Evolutionary conservation across 2,888 invertebrate species (phyloP).

Genomic region (Horisme vitalbata): DNA sequence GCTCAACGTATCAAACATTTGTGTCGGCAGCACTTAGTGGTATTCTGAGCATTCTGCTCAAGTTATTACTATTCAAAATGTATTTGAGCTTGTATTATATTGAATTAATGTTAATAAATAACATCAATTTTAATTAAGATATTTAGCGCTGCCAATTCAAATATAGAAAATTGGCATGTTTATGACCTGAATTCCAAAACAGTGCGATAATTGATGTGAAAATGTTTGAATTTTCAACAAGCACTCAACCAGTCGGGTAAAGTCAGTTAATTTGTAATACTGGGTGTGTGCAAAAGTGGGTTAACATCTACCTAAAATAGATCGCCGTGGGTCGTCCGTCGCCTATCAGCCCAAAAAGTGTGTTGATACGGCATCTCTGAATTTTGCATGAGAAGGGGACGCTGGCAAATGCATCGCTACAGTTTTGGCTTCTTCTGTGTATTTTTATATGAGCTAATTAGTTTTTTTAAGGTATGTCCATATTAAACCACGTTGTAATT

Average conservation of each 20-base stretch:
- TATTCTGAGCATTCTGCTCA: no score
- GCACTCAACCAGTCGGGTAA: slow-evolving; percentile 48
- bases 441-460: no score
- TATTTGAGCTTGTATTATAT: no score
- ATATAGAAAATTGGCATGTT: slow-evolving; percentile 7
- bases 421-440: not conserved
- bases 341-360: slow-evolving; percentile 33
- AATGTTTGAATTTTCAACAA: slow-evolving; percentile 27
- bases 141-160: not conserved
- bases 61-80: no score
- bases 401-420: not conserved
- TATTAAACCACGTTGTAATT: no score
- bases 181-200: slow-evolving; percentile 14
- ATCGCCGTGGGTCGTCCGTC: slow-evolving; percentile 59
- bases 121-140: not conserved
- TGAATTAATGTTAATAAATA: no score
- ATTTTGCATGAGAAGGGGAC: slow-evolving; percentile 6
- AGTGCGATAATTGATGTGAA: slow-evolving; percentile 6
- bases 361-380: slow-evolving; percentile 42
- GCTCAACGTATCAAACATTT: no score
- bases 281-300: slow-evolving; percentile 62
- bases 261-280: slow-evolving; percentile 64
- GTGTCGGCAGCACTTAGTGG: no score
- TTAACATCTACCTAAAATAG: slow-evolving; percentile 69
- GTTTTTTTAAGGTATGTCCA: no score